Conservation (phyloP, 2,797 vertebrate genomes). For the Oryzias dopingdopingensis region DNA sequence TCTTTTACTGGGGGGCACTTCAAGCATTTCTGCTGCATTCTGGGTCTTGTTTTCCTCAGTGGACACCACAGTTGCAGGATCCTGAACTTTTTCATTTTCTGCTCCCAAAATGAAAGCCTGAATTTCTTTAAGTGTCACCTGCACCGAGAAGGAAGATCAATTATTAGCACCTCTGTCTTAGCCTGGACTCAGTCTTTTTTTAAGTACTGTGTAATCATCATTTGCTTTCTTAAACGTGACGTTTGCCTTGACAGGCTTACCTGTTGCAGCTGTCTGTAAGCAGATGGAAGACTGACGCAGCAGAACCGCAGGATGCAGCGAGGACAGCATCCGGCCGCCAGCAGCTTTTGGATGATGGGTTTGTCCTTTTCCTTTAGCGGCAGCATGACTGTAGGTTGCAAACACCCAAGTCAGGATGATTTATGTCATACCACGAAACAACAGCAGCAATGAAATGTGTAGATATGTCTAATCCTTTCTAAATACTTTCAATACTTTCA, state of each 20-base stretch:
- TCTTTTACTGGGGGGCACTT: conserved; percentile 82
- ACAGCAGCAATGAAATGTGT: neutral
- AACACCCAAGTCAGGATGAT: neutral
- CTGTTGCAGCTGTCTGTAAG: conserved; percentile 81
- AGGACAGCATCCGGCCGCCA: conserved; percentile 84
- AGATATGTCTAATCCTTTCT: neutral
- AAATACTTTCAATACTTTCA: neutral
- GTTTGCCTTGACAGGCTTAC: conserved; percentile 48
- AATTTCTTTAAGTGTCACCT: conserved; percentile 84
- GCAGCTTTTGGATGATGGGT: conserved; percentile 78
- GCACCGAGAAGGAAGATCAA: conserved; percentile 1
- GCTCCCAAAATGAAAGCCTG: conserved; percentile 63
- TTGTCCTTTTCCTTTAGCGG: conserved; percentile 84
- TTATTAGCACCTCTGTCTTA: neutral
- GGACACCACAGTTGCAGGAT: conserved; percentile 6
- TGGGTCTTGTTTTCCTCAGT: conserved; percentile 23
- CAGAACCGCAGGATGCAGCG: conserved; percentile 93
- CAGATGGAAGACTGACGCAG: conserved; percentile 78
- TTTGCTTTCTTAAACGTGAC: no score
- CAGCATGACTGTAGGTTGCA: conserved; percentile 73
- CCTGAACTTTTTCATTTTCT: conserved; percentile 23
- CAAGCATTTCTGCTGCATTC: conserved; percentile 21
- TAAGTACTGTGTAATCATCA: no score
- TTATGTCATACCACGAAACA: no score
- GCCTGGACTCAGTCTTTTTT: no score